These are phyloP conservation scores for Mormyrops boulengeri DNA, from an alignment of 2,797 vertebrate species.

Conservation along the genomic window DNA sequence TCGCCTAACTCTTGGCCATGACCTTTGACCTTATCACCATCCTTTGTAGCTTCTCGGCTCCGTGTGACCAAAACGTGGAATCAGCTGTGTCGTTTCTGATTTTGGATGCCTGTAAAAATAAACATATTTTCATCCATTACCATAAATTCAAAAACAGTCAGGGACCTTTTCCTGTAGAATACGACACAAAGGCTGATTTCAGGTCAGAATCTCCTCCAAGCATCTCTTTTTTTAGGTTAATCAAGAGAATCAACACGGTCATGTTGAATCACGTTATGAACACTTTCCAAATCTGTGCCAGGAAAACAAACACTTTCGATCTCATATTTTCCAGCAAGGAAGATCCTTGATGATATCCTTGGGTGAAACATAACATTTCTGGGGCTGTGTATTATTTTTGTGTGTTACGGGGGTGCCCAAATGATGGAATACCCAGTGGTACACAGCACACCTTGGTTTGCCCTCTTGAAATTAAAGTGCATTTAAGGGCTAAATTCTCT, in stretches of 20 bases:
- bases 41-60: neutral
- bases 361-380: neutral
- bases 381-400: neutral
- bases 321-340: neutral
- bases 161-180: neutral
- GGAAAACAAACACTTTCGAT: neutral
- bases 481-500: constrained; percentile 17
- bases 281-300: neutral
- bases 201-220: neutral
- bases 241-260: neutral
- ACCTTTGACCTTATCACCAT: neutral
- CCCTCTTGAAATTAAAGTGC: constrained; percentile 17
- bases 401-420: neutral
- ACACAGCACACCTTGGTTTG: neutral
- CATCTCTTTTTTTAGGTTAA: neutral
- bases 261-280: neutral
- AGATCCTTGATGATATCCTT: neutral
- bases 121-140: neutral
- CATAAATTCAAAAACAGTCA: neutral
- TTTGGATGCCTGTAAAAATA: neutral
- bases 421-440: neutral
- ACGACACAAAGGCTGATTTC: neutral
- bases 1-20: neutral
- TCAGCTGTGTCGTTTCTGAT: neutral
- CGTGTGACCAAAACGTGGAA: neutral